Base-by-base conservation (phyloP, 2,113 vertebrate genomes). In the Heteronetta atricapilla region DNA sequence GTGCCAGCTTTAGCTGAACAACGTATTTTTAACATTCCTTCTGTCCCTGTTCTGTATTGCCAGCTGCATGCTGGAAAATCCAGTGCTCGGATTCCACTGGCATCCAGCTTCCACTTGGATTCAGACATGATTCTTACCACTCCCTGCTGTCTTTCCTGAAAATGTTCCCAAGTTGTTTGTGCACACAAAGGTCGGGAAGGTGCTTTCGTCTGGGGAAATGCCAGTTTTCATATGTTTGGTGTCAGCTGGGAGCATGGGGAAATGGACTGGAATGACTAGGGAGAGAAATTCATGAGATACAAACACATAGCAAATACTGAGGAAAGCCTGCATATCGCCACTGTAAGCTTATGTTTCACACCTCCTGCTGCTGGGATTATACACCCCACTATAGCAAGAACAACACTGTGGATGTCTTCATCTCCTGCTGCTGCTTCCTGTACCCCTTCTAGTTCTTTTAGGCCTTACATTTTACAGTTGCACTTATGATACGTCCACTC, bases 1-100 rank as follows among this genome's bases (percentile, higher is more conserved):
- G 36, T 42, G 22, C 21, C 63, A 89, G 69, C 48, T 77, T 78
- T 64, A 90, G 48, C 53, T 75, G 62, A 84, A 66, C 8, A 82
- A 91, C 21, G 86, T 94, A 76, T 85, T 85, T 80, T 91, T 88
- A 93, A 84, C 72, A 67, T 88, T 92, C 50, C 76, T 83, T 77
- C 46, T 50, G 22, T 50, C 48, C 31, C 64, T 67, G 33, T 28
- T 74, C 60, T 83, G 36, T 56, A 56, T 81, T 88, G 91, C 77
- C 88, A 92, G 86, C 69, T 82, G 82, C 74, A 29, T 28, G 23
- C 59, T 84, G 80, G 69, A 92, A 96, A 92, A 88, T 53, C 60
- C 60, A 21, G 60, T 78, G 90, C 44, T 78, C 55, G 59, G 52
- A 78, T 58, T 90, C 56, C 69, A 63, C 46, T 70, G 36, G 46